phyloP scores from a whole-genome alignment of 2,113 vertebrate genomes.

The Cryptotis parvus region DNA sequence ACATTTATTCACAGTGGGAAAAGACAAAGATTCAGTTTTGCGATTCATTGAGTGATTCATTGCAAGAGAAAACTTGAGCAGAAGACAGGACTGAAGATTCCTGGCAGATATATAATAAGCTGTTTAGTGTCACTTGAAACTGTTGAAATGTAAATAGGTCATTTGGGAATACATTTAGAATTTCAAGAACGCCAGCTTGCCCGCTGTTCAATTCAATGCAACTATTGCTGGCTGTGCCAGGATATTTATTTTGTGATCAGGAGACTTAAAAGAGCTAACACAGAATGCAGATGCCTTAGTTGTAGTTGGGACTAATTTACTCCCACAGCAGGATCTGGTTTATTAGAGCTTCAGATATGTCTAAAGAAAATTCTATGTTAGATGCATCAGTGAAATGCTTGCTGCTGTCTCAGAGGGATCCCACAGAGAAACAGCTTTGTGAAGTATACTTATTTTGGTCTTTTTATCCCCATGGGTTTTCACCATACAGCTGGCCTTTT shows the following conservation, averaged over 20 bases:
- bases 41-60: slow-evolving; percentile 28
- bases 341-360: slow-evolving; percentile 60
- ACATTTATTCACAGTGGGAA: slow-evolving; percentile 25
- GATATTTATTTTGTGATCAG: slow-evolving; percentile 31
- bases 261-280: slow-evolving; percentile 62
- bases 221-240: neutral
- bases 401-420: slow-evolving; percentile 15
- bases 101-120: slow-evolving; percentile 13
- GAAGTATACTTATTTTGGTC: slow-evolving; percentile 68
- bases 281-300: slow-evolving; percentile 60
- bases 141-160: slow-evolving; percentile 35
- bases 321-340: slow-evolving; percentile 62
- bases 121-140: slow-evolving; percentile 52
- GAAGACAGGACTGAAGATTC: neutral
- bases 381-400: slow-evolving; percentile 34
- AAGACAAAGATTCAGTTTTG: neutral
- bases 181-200: slow-evolving; percentile 23
- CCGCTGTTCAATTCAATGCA: neutral
- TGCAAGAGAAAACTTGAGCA: neutral
- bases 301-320: slow-evolving; percentile 66
- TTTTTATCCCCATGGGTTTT: slow-evolving; percentile 61
- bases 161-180: slow-evolving; percentile 32
- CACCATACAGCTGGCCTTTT: slow-evolving; percentile 74
- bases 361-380: slow-evolving; percentile 79
- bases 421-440: slow-evolving; percentile 22